Evolutionary conservation across 2,888 invertebrate species (phyloP), one percentile per base, ranked within the genome.

Genomic region (Plutella xylostella): DNA sequence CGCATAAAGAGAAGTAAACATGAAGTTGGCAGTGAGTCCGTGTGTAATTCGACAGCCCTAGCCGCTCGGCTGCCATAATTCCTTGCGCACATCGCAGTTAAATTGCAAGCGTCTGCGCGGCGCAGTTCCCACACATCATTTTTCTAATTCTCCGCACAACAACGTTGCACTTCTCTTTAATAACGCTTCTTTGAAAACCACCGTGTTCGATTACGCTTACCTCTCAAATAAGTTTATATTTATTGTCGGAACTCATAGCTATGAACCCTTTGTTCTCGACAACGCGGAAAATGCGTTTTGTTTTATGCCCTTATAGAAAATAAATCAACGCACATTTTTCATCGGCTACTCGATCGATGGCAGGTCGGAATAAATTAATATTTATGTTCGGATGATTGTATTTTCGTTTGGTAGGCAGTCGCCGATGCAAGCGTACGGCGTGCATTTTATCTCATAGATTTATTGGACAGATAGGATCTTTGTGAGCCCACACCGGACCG

Each of bases 401-500:
- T 61, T 66, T 64, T 60, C 55, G 58, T 61, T 57, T 51, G 57
- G 56, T 57, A 55, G 53, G 55, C 61, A 57, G 48, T 51, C 52
- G 55, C 52, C 37, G 55, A 58, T n/a, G n/a, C n/a, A n/a, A 22
- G 56, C 50, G 47, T 48, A 46, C 48, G 56, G 56, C 57, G 58
- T 54, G 56, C 61, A 60, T 59, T 63, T 59, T 74, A 79, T 79
- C 77, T 77, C 66, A 59, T 65, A 72, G 71, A 82, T 79, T 79
- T 82, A 80, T 80, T 78, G 66, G 65, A 56, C 60, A 68, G 80
- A 82, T 80, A 74, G 62, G 57, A 78, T 78, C 78, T 65, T 55
- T 63, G 68, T 68, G 65, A 68, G 68, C 64, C 65, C 68, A 67
- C 66, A 61, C 61, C 60, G 58, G 55, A 55, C 60, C 60, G 63